Conservation (phyloP, 2,113 vertebrate species). For the Ondatra zibethicus region DNA sequence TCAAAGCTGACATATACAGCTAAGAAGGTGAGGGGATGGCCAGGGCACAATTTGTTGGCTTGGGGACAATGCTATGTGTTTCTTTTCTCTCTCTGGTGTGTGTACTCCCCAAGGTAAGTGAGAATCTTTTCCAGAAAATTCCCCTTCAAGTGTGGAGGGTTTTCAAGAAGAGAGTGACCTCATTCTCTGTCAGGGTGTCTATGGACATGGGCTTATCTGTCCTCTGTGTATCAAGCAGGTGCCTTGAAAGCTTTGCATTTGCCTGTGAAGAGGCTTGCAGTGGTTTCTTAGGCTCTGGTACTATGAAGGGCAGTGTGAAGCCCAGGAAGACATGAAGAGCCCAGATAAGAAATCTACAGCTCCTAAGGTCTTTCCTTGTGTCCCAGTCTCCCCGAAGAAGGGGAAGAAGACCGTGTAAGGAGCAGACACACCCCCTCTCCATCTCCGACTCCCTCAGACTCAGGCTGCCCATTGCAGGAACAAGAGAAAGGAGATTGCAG, state of each 20-base stretch:
- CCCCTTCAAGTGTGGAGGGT: neutral
- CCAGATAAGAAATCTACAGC: neutral
- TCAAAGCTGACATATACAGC: neutral
- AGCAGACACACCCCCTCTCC: neutral
- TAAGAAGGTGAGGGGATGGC: neutral
- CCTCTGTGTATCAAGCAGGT: neutral
- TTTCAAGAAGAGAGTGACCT: constrained; percentile 22
- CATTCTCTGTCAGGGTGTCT: neutral
- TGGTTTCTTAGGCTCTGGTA: neutral
- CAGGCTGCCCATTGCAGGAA: neutral
- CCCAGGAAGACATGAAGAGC: neutral
- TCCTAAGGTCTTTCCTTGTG: neutral
- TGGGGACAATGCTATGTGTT: neutral
- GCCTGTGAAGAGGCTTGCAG: neutral
- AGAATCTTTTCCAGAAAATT: neutral
- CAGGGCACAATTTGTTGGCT: neutral
- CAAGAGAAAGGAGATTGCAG: neutral
- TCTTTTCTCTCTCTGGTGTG: neutral
- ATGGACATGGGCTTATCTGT: neutral
- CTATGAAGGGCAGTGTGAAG: neutral
- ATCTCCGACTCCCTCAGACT: neutral
- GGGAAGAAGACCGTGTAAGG: neutral
- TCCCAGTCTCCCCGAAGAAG: neutral
- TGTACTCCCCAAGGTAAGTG: neutral
- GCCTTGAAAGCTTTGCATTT: neutral